These are phyloP conservation scores for Idaea aversata DNA, from an alignment of 2,888 invertebrate genomes.

Conservation along the genomic window DNA sequence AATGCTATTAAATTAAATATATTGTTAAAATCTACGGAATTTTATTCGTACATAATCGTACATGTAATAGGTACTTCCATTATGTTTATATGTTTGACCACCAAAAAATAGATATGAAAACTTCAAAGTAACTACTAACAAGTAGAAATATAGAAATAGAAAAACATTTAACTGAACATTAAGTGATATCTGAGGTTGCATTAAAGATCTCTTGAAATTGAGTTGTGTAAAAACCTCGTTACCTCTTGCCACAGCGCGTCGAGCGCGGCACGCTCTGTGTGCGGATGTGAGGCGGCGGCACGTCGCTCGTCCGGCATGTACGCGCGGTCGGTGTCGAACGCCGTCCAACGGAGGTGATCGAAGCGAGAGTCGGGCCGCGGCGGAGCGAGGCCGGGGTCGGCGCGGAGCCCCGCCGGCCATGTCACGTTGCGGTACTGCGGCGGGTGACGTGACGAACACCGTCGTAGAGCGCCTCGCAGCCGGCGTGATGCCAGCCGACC, in stretches of 20 bases:
- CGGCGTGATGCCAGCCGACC: conserved; percentile 7
- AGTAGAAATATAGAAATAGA: too few species aligned
- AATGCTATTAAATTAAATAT: too few species aligned
- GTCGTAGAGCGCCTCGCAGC: conserved; percentile 40
- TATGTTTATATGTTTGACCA: too few species aligned
- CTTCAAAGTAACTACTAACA: too few species aligned
- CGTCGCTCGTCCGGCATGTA: conserved; percentile 90
- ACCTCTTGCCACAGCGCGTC: conserved; percentile 50
- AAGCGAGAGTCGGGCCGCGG: conserved; percentile 78
- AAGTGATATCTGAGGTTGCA: too few species aligned
- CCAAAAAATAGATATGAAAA: too few species aligned
- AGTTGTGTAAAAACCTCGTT: conserved; percentile 21
- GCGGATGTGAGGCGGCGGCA: conserved; percentile 82
- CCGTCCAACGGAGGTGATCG: conserved; percentile 92
- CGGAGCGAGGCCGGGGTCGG: conserved; percentile 74
- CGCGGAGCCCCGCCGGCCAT: conserved; percentile 85
- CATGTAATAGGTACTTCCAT: too few species aligned
- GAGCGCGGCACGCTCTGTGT: conserved; percentile 85
- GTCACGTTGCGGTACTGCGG: conserved; percentile 82
- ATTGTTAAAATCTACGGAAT: too few species aligned
- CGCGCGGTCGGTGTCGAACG: conserved; percentile 91
- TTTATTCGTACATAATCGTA: too few species aligned
- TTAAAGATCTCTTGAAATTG: too few species aligned
- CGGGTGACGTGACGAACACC: conserved; percentile 44
- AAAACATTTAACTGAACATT: too few species aligned